Evolutionary conservation across 2,888 invertebrate genomes (phyloP).

Genomic region (Copidosoma aretas): DNA sequence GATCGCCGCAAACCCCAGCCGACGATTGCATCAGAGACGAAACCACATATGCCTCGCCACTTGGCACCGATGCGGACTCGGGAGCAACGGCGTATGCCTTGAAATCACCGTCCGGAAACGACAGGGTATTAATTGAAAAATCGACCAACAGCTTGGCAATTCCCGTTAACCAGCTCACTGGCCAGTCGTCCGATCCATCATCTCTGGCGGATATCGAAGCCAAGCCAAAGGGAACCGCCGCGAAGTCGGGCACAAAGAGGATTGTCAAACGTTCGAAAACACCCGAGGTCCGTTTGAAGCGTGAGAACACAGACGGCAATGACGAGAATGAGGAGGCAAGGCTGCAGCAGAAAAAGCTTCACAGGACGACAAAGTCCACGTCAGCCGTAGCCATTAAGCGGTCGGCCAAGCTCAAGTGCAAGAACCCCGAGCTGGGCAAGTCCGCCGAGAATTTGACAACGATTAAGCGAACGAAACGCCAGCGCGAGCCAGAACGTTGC

Average conservation of each 20-base stretch:
- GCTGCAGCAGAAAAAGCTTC: slow-evolving; percentile 23
- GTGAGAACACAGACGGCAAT: slow-evolving; percentile 30
- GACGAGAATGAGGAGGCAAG: slow-evolving; percentile 24
- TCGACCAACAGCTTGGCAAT: slow-evolving; percentile 46
- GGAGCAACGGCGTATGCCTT: slow-evolving; percentile 40
- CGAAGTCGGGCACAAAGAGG: slow-evolving; percentile 27
- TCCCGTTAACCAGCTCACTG: slow-evolving; percentile 36
- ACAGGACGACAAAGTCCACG: slow-evolving; percentile 26
- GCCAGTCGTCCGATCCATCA: slow-evolving; percentile 49
- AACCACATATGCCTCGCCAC: slow-evolving; percentile 45
- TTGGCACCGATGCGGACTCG: slow-evolving; percentile 47
- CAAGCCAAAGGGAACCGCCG: background rate
- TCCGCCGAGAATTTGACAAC: slow-evolving; percentile 54
- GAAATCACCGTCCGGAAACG: too few relatives aligned
- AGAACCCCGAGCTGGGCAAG: slow-evolving; percentile 52
- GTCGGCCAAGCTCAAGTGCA: slow-evolving; percentile 52
- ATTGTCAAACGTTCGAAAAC: slow-evolving; percentile 39
- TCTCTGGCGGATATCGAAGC: slow-evolving; percentile 47
- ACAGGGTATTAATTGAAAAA: slow-evolving; percentile 47
- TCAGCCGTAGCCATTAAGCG: slow-evolving; percentile 43
- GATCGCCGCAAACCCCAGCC: slow-evolving; percentile 3
- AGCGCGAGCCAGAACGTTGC: slow-evolving; percentile 53
- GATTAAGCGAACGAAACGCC: slow-evolving; percentile 49
- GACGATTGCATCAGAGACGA: slow-evolving; percentile 53
- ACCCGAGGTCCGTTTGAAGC: slow-evolving; percentile 35